Percentiles rank a stretch among this genome's conserved stretches.
Evolutionary conservation across 1,140 invertebrate genomes (phyloP).

Genomic region (Maconellicoccus hirsutus): DNA sequence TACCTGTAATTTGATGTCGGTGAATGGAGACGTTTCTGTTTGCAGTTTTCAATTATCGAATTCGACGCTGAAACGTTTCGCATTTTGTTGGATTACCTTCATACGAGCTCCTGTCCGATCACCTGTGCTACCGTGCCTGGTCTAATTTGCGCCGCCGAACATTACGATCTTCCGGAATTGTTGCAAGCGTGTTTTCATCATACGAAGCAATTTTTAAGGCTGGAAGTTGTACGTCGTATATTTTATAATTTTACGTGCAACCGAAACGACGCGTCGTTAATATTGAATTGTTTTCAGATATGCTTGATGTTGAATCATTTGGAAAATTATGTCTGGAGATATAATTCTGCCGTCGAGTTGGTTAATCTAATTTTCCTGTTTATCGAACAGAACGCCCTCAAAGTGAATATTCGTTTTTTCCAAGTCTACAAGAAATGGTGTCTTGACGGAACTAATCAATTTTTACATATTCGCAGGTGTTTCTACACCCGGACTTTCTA

Average conservation of each 20-base stretch:
- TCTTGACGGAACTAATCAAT: too few species aligned
- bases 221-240: slow-evolving; percentile 60
- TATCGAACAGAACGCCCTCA: slow-evolving; percentile 64
- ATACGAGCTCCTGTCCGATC: slow-evolving; percentile 80
- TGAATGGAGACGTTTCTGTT: slow-evolving; percentile 28
- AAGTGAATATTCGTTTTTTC: slow-evolving; percentile 36
- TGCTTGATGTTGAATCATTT: slow-evolving; percentile 83
- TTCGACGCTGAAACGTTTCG: slow-evolving; percentile 89
- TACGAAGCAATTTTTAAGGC: slow-evolving; percentile 81
- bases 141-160: slow-evolving; percentile 84
- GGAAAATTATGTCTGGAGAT: slow-evolving; percentile 92
- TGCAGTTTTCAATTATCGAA: slow-evolving; percentile 83
- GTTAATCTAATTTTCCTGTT: slow-evolving; percentile 90
- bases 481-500: slow-evolving; percentile 69
- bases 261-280: too few species aligned
- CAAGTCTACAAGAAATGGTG: too few species aligned
- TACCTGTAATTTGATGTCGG: neutral
- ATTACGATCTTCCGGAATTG: slow-evolving; percentile 84
- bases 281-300: slow-evolving; percentile 47
- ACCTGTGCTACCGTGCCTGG: slow-evolving; percentile 86
- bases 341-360: slow-evolving; percentile 82
- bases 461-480: slow-evolving; percentile 44
- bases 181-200: slow-evolving; percentile 90
- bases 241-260: too few species aligned
- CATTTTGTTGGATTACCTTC: slow-evolving; percentile 78